Conservation (phyloP, 2,797 vertebrate genomes). For the Australoheros facetus region DNA sequence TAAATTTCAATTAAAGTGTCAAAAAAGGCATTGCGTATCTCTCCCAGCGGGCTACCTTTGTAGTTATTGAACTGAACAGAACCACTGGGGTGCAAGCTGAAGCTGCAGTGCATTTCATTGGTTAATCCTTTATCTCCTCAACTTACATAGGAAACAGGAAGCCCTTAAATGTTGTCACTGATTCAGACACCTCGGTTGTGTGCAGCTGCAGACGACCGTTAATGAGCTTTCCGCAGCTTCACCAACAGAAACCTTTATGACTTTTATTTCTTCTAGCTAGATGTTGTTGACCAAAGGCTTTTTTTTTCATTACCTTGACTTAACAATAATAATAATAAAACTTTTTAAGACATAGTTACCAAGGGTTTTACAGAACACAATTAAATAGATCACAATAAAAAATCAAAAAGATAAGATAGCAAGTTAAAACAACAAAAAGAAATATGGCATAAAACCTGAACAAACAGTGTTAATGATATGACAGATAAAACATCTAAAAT, state of each 20-base stretch:
- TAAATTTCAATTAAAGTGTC: conserved; percentile 16
- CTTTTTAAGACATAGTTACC: background rate
- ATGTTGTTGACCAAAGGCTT: background rate
- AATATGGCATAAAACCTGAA: background rate
- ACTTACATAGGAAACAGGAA: background rate
- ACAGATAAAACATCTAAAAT: background rate
- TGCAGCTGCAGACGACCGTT: background rate
- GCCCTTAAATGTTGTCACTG: background rate
- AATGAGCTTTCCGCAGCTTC: background rate
- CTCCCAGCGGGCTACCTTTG: background rate
- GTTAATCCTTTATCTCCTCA: background rate
- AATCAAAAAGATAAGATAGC: background rate
- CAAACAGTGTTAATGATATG: background rate
- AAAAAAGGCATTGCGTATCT: conserved; percentile 2
- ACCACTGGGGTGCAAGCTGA: background rate
- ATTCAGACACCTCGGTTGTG: background rate
- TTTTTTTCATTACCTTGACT: background rate
- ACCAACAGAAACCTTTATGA: background rate
- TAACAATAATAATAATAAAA: no score
- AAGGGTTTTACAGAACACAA: no score
- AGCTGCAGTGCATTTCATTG: background rate
- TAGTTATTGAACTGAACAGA: background rate
- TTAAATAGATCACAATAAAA: background rate
- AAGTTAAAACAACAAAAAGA: background rate
- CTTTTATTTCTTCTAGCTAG: background rate